A percentile compares a stretch with the other conserved stretches of the same genome.
Conservation (phyloP, 92 coral and sea anemone species). For the Epizoanthus scotinus region DNA sequence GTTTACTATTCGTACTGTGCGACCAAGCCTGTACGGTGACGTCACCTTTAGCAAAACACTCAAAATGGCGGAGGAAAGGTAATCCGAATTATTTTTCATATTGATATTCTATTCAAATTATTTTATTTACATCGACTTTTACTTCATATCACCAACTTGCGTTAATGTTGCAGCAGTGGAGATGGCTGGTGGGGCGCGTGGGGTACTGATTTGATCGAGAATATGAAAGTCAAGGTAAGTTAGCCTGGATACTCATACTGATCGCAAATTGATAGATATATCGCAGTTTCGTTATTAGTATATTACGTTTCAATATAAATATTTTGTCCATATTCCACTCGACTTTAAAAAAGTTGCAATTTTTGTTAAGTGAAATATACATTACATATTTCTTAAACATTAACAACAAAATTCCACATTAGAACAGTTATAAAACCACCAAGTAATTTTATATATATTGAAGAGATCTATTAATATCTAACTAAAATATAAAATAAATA, state of each 20-base stretch:
- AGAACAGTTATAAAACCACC: too few relatives aligned
- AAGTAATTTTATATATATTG: too few relatives aligned
- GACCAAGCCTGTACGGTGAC: slow-evolving; percentile 48
- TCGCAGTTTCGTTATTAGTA: neutral
- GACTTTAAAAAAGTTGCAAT: too few relatives aligned
- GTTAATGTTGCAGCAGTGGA: slow-evolving; percentile 68
- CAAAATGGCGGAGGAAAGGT: slow-evolving; percentile 97
- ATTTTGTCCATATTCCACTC: too few relatives aligned
- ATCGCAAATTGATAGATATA: too few relatives aligned
- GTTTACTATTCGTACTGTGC: neutral
- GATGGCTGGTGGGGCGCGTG: slow-evolving; percentile 88
- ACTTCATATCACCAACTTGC: neutral
- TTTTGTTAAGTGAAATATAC: too few relatives aligned
- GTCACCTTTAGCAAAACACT: slow-evolving; percentile 58
- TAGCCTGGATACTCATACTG: neutral
- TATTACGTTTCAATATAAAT: too few relatives aligned
- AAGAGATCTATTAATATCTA: too few relatives aligned
- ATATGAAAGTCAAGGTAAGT: slow-evolving; percentile 72
- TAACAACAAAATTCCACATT: too few relatives aligned
- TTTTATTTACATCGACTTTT: slow-evolving; percentile 5
- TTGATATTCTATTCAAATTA: neutral
- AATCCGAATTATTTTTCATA: neutral
- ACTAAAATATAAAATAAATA: too few relatives aligned
- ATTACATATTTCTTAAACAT: too few relatives aligned
- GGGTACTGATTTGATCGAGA: slow-evolving; percentile 72